Conservation (phyloP, 2,888 invertebrate species). For the Omphaloscelis lunosa region DNA sequence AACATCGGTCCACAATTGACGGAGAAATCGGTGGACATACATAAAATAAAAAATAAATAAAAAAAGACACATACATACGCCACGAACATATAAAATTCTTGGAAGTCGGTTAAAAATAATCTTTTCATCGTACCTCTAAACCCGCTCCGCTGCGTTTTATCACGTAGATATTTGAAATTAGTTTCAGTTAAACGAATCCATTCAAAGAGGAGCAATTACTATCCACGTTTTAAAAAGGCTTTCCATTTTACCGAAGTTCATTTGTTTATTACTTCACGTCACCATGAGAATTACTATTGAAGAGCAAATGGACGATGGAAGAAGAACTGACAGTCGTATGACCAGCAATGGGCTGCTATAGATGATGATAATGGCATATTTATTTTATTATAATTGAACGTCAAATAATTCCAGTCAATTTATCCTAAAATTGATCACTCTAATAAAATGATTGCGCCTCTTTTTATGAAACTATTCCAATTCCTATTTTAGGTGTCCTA, state of each 20-base stretch:
- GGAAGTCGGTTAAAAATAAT: neutral
- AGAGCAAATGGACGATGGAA: neutral
- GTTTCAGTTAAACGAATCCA: neutral
- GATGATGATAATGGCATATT: neutral
- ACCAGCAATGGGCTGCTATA: no score
- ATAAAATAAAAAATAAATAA: no score
- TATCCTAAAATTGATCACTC: neutral
- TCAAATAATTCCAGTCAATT: neutral
- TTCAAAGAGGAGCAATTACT: neutral
- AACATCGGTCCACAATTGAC: no score
- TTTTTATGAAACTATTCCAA: neutral
- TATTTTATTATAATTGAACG: no score
- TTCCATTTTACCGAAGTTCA: neutral
- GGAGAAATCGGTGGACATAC: no score
- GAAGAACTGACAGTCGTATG: neutral
- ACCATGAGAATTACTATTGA: neutral
- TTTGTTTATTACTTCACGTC: neutral
- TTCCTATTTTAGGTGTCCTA: neutral
- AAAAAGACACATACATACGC: no score
- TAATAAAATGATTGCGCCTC: neutral
- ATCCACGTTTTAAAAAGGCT: neutral
- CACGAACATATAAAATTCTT: no score
- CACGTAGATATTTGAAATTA: neutral
- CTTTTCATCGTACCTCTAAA: neutral
- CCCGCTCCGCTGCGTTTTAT: neutral